Percentiles rank a stretch among this genome's conserved stretches.
Conservation (phyloP, 2,113 vertebrate genomes). For the Rallus limicola region DNA sequence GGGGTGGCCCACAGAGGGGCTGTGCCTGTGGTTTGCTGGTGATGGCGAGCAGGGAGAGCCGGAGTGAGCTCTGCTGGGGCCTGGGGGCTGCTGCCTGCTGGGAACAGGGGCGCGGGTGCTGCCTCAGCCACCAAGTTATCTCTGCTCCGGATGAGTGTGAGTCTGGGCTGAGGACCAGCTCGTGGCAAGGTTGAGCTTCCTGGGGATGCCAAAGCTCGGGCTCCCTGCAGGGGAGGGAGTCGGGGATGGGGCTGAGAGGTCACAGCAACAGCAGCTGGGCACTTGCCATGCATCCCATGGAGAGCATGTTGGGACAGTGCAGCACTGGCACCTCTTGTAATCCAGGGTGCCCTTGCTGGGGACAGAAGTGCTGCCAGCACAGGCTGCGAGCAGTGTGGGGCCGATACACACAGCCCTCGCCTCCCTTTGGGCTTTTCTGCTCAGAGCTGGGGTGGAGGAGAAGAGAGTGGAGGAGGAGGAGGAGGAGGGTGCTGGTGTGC, state of each 20-base stretch:
- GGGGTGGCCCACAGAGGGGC: neutral
- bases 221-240: neutral
- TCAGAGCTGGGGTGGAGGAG: neutral
- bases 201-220: too few relatives aligned
- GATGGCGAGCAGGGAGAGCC: neutral
- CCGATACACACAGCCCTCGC: neutral
- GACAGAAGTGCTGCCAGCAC: neutral
- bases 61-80: accelerated
- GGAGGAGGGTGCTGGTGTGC: accelerated
- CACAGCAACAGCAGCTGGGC: neutral
- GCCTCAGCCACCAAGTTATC: neutral
- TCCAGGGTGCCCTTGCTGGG: neutral
- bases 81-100: neutral
- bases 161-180: neutral
- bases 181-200: accelerated
- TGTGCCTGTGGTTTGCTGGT: neutral
- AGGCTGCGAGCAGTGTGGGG: neutral
- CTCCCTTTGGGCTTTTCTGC: neutral
- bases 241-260: neutral
- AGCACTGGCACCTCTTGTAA: accelerated
- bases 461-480: too few relatives aligned
- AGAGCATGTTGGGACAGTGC: neutral
- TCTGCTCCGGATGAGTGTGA: neutral
- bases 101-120: neutral
- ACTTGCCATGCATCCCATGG: neutral